phyloP scores from a whole-genome alignment of 2,113 vertebrate species.

The Halcyon senegalensis region DNA sequence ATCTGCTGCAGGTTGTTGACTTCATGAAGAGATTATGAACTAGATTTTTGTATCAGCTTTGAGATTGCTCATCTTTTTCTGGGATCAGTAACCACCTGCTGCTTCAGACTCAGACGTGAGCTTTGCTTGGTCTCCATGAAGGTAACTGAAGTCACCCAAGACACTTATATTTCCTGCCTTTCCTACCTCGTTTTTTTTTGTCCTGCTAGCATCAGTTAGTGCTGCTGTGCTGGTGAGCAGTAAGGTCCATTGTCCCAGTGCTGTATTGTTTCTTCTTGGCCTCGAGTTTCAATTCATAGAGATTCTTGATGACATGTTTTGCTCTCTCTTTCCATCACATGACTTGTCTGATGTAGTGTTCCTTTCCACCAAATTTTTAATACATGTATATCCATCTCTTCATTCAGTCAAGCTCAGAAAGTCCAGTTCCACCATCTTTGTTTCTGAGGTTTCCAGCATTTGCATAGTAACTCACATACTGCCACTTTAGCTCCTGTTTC shows the following conservation, averaged over 20 bases:
- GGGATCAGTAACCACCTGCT: neutral
- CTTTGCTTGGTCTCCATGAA: neutral
- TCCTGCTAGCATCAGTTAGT: neutral
- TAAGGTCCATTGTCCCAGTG: neutral
- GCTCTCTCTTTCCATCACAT: neutral
- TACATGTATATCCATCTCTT: neutral
- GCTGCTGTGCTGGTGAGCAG: neutral
- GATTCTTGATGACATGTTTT: neutral
- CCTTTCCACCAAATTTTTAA: neutral
- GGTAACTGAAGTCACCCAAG: neutral
- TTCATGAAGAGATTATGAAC: neutral
- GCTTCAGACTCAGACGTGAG: neutral
- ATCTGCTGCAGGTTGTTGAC: neutral
- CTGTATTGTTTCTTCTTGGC: neutral
- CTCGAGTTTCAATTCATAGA: neutral
- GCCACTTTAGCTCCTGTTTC: neutral
- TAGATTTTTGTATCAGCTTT: neutral
- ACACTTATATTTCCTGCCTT: neutral
- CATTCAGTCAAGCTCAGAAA: neutral
- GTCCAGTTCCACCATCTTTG: rapidly evolving
- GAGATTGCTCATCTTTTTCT: neutral
- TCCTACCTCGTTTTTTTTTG: neutral
- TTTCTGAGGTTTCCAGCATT: neutral
- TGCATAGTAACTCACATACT: neutral
- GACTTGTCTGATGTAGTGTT: neutral